Evolutionary conservation across 1,140 invertebrate species (phyloP), one percentile per base, ranked within the genome.

Genomic region (Atta texana): DNA sequence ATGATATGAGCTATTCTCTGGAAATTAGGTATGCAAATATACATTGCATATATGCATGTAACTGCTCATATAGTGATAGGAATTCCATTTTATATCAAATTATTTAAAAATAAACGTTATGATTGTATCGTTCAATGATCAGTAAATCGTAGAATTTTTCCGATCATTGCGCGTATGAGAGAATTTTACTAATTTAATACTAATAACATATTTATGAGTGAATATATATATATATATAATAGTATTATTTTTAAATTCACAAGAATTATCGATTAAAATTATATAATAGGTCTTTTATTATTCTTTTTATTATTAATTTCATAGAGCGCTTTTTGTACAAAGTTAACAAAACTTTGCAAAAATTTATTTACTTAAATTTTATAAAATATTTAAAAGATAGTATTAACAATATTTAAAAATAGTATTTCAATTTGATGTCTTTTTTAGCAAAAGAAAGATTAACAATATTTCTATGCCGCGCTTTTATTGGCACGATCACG

Each of bases 11-110:
- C 8, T 44, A 44, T 44, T 8, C 2, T 44, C 24, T n/a, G 12
- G 34, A 72, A 72, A 82, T 82, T 72, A 31, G 7, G 31, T 34
- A 72, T 16, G 49, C 34, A 21, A 44, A 44, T 44, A 31, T 16
- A 71, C 10, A 10, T 69, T 24, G 49, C 21, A 24, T 21, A 18
- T 31, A 55, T 28, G 21, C 16, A 59, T 64, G 7, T 34, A 24
- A 51, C 28, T 66, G n/a, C 12, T 68, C 28, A 28, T 28, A 16
- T 51, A 51, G 14, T 12, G 39, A 49, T 31, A 76, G 74, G 3
- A 76, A 44, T 78, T 63, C 3, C 55, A 18, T 53, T 55, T 39
- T 51, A 51, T 14, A 57, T 16, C 6, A 14, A 16, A 28, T 31
- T 61, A 31, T 8, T 18, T 49, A 39, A 77, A 61, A 10, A 18